Evolutionary conservation across 2,888 invertebrate species (phyloP).

Genomic region (Pherbina coryleti): DNA sequence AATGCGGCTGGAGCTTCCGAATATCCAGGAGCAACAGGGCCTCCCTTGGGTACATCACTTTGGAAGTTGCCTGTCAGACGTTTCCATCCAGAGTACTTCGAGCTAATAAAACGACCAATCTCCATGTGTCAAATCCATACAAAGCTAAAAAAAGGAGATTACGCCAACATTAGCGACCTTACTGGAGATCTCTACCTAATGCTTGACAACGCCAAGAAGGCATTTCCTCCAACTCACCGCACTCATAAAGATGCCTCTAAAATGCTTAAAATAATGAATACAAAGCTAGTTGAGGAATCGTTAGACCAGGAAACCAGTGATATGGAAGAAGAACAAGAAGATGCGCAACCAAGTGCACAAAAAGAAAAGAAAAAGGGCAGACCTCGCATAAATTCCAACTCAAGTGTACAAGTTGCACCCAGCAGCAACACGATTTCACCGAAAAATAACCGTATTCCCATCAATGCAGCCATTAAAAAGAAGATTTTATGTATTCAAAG

Average conservation of each 20-base stretch:
- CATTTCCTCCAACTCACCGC: constrained; percentile 84
- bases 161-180: constrained; percentile 88
- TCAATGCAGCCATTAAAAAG: constrained; percentile 74
- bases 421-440: constrained; percentile 55
- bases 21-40: constrained; percentile 74
- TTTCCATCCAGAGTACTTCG: constrained; percentile 97
- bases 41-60: constrained; percentile 90
- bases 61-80: constrained; percentile 91
- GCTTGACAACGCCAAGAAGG: constrained; percentile 96
- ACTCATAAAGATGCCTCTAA: constrained; percentile 88
- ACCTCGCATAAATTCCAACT: constrained; percentile 62
- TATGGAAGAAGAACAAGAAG: constrained; percentile 55
- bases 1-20: constrained; percentile 73
- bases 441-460: constrained; percentile 62
- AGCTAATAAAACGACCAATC: constrained; percentile 95
- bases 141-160: constrained; percentile 84
- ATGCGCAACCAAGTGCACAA: constrained; percentile 44
- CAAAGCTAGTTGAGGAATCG: constrained; percentile 74
- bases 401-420: constrained; percentile 55
- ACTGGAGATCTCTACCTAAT: constrained; percentile 95
- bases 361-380: constrained; percentile 66
- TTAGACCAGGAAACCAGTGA: constrained; percentile 62
- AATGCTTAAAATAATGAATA: constrained; percentile 86
- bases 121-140: constrained; percentile 91
- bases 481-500: constrained; percentile 86